Evolutionary conservation across 2,113 vertebrate species (phyloP), one percentile per base, ranked within the genome.

Genomic region (Notarius quadriscutis): DNA sequence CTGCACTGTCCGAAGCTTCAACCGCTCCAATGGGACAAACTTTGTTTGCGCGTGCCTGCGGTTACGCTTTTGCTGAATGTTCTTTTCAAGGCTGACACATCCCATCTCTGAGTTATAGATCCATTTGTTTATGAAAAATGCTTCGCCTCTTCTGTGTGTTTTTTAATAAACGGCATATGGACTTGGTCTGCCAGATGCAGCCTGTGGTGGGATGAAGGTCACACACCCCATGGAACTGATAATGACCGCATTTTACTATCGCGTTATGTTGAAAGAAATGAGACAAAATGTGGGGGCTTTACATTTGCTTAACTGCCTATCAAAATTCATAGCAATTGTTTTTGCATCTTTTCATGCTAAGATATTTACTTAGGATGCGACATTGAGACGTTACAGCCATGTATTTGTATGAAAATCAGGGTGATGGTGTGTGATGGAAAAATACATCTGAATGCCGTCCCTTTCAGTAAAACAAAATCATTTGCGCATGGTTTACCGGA

Each of bases 91-190:
- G 58, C 69, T 18, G 75, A 62, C 10, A 63, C 69, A 84, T 74
- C 58, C 77, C 84, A 91, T 84, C 86, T 86, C 83, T 84, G 53
- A 92, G 81, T 92, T 84, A 62, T 80, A 86, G 83, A 30, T 77
- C 30, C 69, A 93, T 95, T 96, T 96, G 95, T 93, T 94, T 96
- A 96, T 96, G 95, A 94, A 96, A 96, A 96, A 94, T 91, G 67
- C 88, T 87, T 90, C 85, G 62, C 79, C 83, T 77, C 89, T 10
- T 89, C 86, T 72, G 90, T 92, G 80, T 51, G 15, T 93, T 95
- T 84, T 94, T 94, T 79, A 94, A 94, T 94, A 93, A 94, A 93
- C 89, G 81, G 89, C 82, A 75, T 53, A 81, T 89, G 90, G 83
- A 67, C 50, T 48, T 20, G 77, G 78, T 48, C 22, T 50, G 53